Percentiles rank a stretch among this genome's conserved stretches.
These are phyloP conservation scores for Psilanteris sp. DNA, from an alignment of 1,140 invertebrate genomes.

Conservation along the genomic window DNA sequence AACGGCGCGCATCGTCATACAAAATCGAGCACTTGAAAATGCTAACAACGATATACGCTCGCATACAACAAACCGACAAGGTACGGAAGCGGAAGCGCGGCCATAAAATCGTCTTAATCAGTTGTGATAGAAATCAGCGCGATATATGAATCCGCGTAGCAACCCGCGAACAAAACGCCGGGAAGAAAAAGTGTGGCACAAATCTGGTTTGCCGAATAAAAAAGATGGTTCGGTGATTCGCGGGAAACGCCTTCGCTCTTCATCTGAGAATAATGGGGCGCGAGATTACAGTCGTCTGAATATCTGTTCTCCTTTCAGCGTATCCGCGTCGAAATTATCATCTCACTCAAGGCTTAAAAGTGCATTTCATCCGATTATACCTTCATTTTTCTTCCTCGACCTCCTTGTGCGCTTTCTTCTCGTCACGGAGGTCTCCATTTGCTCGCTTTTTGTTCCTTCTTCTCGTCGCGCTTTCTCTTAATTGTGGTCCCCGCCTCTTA, in stretches of 20 bases:
- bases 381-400: conserved; percentile 55
- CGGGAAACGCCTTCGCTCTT: conserved; percentile 54
- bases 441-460: neutral
- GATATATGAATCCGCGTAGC: conserved; percentile 3
- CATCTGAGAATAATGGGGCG: conserved; percentile 56
- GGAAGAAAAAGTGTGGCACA: neutral
- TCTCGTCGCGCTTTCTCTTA: conserved; percentile 28
- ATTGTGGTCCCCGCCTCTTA: conserved; percentile 42
- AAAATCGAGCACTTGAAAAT: too few relatives aligned
- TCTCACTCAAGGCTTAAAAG: conserved; percentile 70
- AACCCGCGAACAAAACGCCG: too few relatives aligned
- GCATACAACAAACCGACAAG: too few relatives aligned
- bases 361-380: conserved; percentile 75
- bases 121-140: too few relatives aligned
- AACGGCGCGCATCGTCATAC: too few relatives aligned
- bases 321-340: conserved; percentile 53
- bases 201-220: conserved; percentile 46
- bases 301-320: conserved; percentile 47
- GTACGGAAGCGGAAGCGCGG: too few relatives aligned
- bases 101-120: too few relatives aligned
- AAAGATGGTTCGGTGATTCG: conserved; percentile 37
- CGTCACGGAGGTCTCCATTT: conserved; percentile 5
- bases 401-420: conserved; percentile 55
- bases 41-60: too few relatives aligned
- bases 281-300: conserved; percentile 53